These are phyloP conservation scores for Yponomeuta plumbellus DNA, from an alignment of 2,888 invertebrate genomes.

Conservation along the genomic window DNA sequence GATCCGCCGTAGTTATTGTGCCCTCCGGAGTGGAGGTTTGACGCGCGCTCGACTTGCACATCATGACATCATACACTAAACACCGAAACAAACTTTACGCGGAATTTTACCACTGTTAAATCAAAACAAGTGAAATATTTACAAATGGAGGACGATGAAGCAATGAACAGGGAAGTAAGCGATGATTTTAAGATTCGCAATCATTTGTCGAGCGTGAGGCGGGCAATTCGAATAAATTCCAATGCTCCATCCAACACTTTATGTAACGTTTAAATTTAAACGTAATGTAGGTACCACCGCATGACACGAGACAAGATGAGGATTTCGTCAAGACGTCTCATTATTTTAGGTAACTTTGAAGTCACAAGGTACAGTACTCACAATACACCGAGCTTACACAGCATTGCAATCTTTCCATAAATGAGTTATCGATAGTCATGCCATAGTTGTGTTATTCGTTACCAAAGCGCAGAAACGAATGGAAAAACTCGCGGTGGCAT, in stretches of 20 bases:
- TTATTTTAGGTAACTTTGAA: not conserved
- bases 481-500: constrained; percentile 75
- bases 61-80: constrained; percentile 28
- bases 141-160: not conserved
- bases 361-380: not conserved
- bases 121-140: constrained; percentile 2
- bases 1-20: constrained; percentile 49
- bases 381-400: not conserved
- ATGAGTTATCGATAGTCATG: not conserved
- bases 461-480: constrained; percentile 72
- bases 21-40: constrained; percentile 35
- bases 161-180: constrained; percentile 1
- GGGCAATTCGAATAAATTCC: constrained; percentile 11
- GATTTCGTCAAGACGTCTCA: not conserved
- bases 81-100: constrained; percentile 1
- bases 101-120: not conserved
- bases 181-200: not conserved
- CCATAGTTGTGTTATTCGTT: constrained; percentile 55
- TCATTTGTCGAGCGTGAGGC: constrained; percentile 11
- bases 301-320: not conserved
- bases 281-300: constrained; percentile 6
- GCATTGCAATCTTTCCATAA: not conserved
- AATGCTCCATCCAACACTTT: constrained; percentile 8
- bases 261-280: constrained; percentile 11
- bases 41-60: not conserved